Evolutionary conservation across 2,888 invertebrate species (phyloP).

Genomic region (Periphyllus acericola): DNA sequence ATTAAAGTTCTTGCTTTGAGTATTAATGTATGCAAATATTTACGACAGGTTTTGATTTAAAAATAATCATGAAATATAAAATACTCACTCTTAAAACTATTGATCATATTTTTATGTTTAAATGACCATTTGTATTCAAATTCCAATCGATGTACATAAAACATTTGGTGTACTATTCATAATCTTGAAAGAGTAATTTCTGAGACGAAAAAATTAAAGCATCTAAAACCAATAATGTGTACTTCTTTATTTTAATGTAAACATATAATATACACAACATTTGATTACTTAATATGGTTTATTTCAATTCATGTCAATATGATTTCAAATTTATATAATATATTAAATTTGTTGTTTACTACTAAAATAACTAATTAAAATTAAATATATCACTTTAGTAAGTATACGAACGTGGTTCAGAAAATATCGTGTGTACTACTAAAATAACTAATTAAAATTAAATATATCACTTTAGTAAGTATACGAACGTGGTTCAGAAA

Average conservation of each 20-base stretch:
- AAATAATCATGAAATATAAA: no score
- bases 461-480: background rate
- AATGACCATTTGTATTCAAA: no score
- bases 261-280: no score
- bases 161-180: background rate
- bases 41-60: no score
- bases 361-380: background rate
- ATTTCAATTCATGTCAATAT: background rate
- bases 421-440: background rate
- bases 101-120: background rate
- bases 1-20: no score
- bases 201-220: background rate
- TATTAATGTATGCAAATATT: no score
- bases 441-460: background rate
- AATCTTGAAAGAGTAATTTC: background rate
- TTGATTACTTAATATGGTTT: background rate
- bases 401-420: background rate
- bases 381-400: background rate
- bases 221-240: no score
- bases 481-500: background rate
- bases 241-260: no score
- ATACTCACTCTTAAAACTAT: background rate
- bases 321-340: background rate
- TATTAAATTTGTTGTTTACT: background rate
- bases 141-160: background rate